A percentile compares a stretch with the other conserved stretches of the same genome.
These are phyloP conservation scores for Melitaea cinxia DNA, from an alignment of 1,140 invertebrate species.

Conservation along the genomic window DNA sequence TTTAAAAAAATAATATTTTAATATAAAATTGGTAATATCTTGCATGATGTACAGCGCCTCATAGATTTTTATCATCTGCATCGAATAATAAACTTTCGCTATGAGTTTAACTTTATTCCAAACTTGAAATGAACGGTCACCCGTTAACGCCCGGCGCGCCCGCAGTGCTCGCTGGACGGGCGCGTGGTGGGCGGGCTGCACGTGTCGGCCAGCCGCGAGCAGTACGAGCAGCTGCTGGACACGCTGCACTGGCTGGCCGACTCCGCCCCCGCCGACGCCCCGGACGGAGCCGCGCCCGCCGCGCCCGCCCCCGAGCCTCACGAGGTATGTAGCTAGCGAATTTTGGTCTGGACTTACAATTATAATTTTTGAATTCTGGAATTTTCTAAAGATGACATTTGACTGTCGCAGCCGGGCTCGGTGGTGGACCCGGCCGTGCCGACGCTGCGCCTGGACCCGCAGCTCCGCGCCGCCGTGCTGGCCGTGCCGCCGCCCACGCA, in stretches of 20 bases:
- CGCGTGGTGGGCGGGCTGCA: slow-evolving; percentile 91
- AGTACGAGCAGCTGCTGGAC: slow-evolving; percentile 94
- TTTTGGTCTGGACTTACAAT: too few species aligned
- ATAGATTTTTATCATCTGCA: too few species aligned
- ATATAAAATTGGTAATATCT: too few species aligned
- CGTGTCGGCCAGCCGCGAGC: slow-evolving; percentile 90
- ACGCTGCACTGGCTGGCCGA: slow-evolving; percentile 82
- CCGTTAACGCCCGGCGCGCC: neutral
- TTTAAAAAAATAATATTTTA: too few species aligned
- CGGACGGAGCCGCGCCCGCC: slow-evolving; percentile 11
- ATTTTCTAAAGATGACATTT: neutral
- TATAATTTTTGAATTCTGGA: neutral
- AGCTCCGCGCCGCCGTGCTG: slow-evolving; percentile 78
- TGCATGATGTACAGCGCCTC: too few species aligned
- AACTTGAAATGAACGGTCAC: too few species aligned
- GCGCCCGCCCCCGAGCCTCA: slow-evolving; percentile 9
- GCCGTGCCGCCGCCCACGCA: slow-evolving; percentile 52
- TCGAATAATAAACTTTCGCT: too few species aligned
- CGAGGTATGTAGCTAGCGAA: neutral
- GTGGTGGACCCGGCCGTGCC: slow-evolving; percentile 62
- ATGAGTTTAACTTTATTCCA: too few species aligned
- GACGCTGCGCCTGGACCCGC: slow-evolving; percentile 84
- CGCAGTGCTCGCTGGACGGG: slow-evolving; percentile 85
- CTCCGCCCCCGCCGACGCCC: slow-evolving; percentile 44
- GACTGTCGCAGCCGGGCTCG: slow-evolving; percentile 19